Conservation (phyloP, 2,797 vertebrate genomes). For the Masticophis lateralis region DNA sequence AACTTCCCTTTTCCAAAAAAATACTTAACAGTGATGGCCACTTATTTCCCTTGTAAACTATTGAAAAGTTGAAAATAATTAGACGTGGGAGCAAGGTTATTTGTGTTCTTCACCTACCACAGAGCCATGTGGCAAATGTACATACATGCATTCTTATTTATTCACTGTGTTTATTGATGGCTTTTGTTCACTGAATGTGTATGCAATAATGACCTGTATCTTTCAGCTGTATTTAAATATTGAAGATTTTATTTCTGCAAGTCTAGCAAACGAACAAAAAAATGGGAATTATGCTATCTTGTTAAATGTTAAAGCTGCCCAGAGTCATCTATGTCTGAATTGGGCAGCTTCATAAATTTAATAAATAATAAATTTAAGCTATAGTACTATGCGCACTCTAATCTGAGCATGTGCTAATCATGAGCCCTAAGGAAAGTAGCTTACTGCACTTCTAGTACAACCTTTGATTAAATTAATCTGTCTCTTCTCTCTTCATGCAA, state of each 20-base stretch:
- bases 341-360: not conserved
- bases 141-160: not conserved
- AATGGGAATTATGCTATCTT: not conserved
- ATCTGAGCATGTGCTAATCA: not conserved
- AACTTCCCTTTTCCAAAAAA: constrained; percentile 30
- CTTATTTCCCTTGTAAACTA: not conserved
- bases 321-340: not conserved
- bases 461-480: not conserved
- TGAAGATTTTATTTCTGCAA: not conserved
- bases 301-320: not conserved
- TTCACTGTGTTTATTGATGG: not conserved
- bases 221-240: not conserved
- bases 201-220: not conserved
- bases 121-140: not conserved
- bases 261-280: not conserved
- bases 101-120: fast-evolving
- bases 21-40: not conserved
- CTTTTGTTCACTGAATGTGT: not conserved
- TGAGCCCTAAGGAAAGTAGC: not conserved
- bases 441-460: not conserved
- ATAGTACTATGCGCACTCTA: not conserved
- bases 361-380: not conserved
- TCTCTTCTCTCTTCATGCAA: not conserved
- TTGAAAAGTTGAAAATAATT: not conserved
- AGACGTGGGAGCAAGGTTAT: not conserved